Evolutionary conservation across 2,888 invertebrate genomes (phyloP).

Genomic region (Drosophila meridiana): DNA sequence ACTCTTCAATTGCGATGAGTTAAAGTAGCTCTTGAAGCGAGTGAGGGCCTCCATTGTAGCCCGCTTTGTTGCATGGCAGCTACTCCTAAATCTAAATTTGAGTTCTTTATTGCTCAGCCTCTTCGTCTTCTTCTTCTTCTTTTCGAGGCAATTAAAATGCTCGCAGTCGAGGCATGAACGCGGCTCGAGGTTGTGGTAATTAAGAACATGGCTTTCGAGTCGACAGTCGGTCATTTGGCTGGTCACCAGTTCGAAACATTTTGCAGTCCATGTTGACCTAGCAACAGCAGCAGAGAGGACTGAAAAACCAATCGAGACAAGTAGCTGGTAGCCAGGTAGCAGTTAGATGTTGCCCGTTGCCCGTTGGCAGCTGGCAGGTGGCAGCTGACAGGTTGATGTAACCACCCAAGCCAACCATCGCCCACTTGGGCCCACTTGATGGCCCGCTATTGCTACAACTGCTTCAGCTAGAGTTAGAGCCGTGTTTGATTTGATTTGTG

Average conservation of each 20-base stretch:
- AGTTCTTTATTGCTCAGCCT: conserved; percentile 44
- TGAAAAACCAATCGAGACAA: conserved; percentile 59
- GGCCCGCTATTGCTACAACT: conserved; percentile 5
- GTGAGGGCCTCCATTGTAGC: neutral
- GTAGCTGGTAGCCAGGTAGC: conserved; percentile 43
- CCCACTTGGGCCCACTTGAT: conserved; percentile 17
- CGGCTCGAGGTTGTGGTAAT: conserved; percentile 57
- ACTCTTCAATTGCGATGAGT: conserved; percentile 20
- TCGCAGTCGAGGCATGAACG: conserved; percentile 40
- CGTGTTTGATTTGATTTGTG: conserved; percentile 46
- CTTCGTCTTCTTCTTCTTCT: conserved; percentile 4
- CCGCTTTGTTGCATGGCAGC: conserved; percentile 35
- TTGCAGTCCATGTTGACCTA: conserved; percentile 34
- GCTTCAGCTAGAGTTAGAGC: neutral
- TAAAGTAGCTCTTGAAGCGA: conserved; percentile 6
- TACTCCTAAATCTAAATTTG: conserved; percentile 46
- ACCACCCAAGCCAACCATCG: neutral
- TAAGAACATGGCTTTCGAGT: conserved; percentile 42
- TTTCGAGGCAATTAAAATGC: conserved; percentile 56
- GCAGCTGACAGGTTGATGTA: conserved; percentile 13
- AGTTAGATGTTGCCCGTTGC: neutral
- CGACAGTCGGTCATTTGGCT: conserved; percentile 29
- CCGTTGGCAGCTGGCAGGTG: conserved; percentile 5
- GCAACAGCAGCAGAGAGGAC: conserved; percentile 20
- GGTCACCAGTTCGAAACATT: conserved; percentile 24